These are phyloP conservation scores for Xestia xanthographa DNA, from an alignment of 2,888 invertebrate species.

Conservation along the genomic window DNA sequence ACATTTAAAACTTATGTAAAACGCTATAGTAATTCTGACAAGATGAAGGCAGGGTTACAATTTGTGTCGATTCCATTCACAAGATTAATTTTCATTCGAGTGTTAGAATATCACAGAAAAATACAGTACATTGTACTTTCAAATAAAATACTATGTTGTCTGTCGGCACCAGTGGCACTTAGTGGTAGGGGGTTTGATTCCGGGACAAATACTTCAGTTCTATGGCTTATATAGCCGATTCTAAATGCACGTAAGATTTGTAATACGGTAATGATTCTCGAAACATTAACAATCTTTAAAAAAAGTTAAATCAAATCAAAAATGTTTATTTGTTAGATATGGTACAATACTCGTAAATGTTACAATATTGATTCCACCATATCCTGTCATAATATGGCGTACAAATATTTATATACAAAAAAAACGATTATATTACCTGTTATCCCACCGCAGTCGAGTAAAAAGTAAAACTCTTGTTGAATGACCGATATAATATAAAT, in stretches of 20 bases:
- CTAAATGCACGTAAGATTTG: not conserved
- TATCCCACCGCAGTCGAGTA: too few species aligned
- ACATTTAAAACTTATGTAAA: not conserved
- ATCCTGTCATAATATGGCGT: too few species aligned
- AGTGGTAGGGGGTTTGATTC: not conserved
- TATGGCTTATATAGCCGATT: not conserved
- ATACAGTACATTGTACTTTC: not conserved
- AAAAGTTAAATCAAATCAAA: not conserved
- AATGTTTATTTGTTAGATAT: too few species aligned
- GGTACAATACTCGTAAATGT: too few species aligned
- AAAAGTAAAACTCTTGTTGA: not conserved
- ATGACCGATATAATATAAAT: constrained; percentile 26
- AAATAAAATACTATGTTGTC: not conserved
- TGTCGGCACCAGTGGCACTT: not conserved
- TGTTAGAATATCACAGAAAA: not conserved
- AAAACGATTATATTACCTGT: too few species aligned
- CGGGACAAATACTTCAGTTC: not conserved
- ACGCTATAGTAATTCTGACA: too few species aligned
- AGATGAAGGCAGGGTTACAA: not conserved
- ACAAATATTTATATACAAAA: too few species aligned
- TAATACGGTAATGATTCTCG: not conserved
- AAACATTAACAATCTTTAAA: not conserved
- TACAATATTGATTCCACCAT: too few species aligned
- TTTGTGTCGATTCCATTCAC: not conserved
- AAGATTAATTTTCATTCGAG: not conserved